phyloP scores from a whole-genome alignment of 2,888 invertebrate genomes.

The Melipona bicolor region DNA sequence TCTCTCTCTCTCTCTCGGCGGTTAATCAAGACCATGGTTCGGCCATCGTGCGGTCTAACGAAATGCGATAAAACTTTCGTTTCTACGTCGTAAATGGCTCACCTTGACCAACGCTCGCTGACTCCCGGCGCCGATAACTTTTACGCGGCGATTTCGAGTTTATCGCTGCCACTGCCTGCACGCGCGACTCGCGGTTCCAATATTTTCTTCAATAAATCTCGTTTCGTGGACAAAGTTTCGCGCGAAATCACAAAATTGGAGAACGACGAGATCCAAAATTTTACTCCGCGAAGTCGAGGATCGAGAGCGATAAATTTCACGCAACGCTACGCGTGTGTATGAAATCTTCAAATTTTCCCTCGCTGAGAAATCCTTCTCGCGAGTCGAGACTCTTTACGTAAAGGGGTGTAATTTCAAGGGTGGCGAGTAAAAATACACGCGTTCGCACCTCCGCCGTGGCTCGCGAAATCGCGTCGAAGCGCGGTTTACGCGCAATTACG shows the following conservation, averaged over 20 bases:
- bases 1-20: too few species aligned
- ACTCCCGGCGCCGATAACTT: conserved; percentile 13
- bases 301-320: too few species aligned
- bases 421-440: conserved; percentile 54
- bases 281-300: neutral
- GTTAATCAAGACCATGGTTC: conserved; percentile 34
- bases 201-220: neutral
- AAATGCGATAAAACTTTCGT: conserved; percentile 44
- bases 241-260: too few species aligned
- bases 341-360: too few species aligned
- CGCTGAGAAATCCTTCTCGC: too few species aligned
- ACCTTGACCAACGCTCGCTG: conserved; percentile 7
- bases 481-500: conserved; percentile 68
- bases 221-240: neutral
- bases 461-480: conserved; percentile 36
- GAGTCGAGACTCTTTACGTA: too few species aligned
- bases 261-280: neutral
- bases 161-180: conserved; percentile 8
- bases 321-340: too few species aligned
- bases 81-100: conserved; percentile 24
- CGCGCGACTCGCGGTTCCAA: neutral
- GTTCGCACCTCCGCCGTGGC: conserved; percentile 57
- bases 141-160: conserved; percentile 18
- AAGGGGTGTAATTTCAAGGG: neutral
- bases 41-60: neutral